These are phyloP conservation scores for Poeciliopsis presidionis DNA, from an alignment of 2,797 vertebrate genomes.

Conservation along the genomic window DNA sequence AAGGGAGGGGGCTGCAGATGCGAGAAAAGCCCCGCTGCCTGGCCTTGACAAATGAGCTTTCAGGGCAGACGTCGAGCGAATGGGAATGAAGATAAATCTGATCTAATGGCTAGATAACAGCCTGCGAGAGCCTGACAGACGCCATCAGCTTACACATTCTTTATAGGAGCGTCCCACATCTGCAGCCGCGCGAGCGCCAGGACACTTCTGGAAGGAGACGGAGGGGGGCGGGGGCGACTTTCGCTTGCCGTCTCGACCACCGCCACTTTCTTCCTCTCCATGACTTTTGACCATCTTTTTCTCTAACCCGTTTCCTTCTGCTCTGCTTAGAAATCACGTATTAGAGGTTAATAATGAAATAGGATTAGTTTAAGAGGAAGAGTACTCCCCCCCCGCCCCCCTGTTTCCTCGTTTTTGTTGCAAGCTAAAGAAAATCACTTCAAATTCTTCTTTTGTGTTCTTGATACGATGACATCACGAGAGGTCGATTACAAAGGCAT, in stretches of 20 bases:
- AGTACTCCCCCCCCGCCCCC: no score
- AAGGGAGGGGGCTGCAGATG: conserved; percentile 57
- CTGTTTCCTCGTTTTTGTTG: neutral
- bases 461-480: neutral
- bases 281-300: conserved; percentile 16
- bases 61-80: conserved; percentile 73
- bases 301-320: neutral
- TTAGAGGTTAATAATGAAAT: neutral
- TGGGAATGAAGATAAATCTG: conserved; percentile 83
- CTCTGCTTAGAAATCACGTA: neutral
- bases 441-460: neutral
- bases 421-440: neutral
- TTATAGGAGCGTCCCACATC: conserved; percentile 70
- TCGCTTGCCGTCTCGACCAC: conserved; percentile 37
- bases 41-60: conserved; percentile 84
- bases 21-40: conserved; percentile 66
- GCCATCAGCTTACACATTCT: conserved; percentile 79
- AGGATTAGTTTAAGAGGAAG: neutral
- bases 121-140: conserved; percentile 80
- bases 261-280: conserved; percentile 19
- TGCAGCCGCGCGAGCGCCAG: conserved; percentile 52
- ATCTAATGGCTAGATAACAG: conserved; percentile 84
- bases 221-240: neutral
- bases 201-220: conserved; percentile 17
- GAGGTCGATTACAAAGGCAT: neutral